phyloP scores from a whole-genome alignment of 2,797 vertebrate species.

The Passerculus sandwichensis region DNA sequence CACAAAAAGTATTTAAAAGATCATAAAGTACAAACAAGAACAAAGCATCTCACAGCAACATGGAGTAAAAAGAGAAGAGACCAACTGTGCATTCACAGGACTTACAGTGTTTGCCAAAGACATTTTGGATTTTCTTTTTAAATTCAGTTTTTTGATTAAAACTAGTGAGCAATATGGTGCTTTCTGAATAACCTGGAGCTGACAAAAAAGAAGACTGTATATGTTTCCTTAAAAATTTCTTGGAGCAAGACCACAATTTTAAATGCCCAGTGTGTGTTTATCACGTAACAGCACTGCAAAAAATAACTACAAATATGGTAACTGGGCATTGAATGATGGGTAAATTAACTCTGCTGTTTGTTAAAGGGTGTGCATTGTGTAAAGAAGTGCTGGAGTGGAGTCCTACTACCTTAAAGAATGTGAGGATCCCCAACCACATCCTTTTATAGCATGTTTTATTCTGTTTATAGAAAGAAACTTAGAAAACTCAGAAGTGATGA shows the following conservation, averaged over 20 bases:
- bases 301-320: background rate
- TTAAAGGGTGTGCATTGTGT: background rate
- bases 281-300: background rate
- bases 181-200: background rate
- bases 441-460: background rate
- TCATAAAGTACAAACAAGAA: constrained; percentile 27
- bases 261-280: background rate
- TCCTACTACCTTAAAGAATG: background rate
- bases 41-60: background rate
- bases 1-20: constrained; percentile 28
- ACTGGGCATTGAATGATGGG: background rate
- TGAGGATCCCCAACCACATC: background rate
- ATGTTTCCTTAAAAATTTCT: background rate
- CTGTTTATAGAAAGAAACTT: background rate
- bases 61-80: constrained; percentile 33
- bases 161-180: background rate
- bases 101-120: background rate
- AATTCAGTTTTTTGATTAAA: background rate
- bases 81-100: background rate
- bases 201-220: background rate
- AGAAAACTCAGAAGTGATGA: background rate
- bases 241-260: background rate
- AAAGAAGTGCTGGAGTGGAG: background rate
- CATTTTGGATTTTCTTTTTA: background rate
- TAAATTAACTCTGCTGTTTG: background rate